Conservation (phyloP, 1,140 invertebrate species). For the Meloidogyne exigua region DNA sequence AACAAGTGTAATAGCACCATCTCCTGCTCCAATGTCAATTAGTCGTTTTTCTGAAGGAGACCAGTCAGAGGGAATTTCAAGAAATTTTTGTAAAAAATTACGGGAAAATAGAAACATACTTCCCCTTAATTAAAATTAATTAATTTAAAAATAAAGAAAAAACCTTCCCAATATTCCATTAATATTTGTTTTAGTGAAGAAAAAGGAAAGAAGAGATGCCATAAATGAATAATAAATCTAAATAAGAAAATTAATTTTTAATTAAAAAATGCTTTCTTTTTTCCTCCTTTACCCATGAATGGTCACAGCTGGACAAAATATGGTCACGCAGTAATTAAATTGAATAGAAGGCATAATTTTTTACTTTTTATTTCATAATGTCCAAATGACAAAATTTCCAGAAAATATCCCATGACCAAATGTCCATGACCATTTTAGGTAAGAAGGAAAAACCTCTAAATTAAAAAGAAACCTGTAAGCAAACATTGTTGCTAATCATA, state of each 20-base stretch:
- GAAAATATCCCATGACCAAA: too few relatives aligned
- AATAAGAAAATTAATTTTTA: conserved; percentile 23
- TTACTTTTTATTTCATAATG: too few relatives aligned
- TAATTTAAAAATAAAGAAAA: background rate
- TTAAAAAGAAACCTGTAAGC: conserved; percentile 44
- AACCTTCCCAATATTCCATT: conserved; percentile 77
- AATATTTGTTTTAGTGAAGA: conserved; percentile 79
- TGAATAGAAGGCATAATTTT: too few relatives aligned
- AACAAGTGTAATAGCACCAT: conserved; percentile 79
- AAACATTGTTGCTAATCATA: conserved; percentile 56
- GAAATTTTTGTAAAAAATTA: conserved; percentile 73
- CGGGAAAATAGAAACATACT: conserved; percentile 88
- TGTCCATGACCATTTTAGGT: too few relatives aligned
- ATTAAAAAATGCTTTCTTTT: too few relatives aligned
- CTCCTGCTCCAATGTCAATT: conserved; percentile 84
- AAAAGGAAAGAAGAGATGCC: conserved; percentile 72
- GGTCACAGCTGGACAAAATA: too few relatives aligned
- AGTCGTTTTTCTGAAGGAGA: conserved; percentile 65
- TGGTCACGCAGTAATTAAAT: too few relatives aligned
- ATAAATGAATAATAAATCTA: conserved; percentile 76
- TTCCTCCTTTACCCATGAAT: too few relatives aligned
- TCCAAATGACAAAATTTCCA: too few relatives aligned
- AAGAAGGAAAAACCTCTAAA: background rate
- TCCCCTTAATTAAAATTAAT: conserved; percentile 66
- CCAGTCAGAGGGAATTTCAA: conserved; percentile 64